These are phyloP conservation scores for Embidobia sp. DNA, from an alignment of 2,888 invertebrate species.

Conservation along the genomic window DNA sequence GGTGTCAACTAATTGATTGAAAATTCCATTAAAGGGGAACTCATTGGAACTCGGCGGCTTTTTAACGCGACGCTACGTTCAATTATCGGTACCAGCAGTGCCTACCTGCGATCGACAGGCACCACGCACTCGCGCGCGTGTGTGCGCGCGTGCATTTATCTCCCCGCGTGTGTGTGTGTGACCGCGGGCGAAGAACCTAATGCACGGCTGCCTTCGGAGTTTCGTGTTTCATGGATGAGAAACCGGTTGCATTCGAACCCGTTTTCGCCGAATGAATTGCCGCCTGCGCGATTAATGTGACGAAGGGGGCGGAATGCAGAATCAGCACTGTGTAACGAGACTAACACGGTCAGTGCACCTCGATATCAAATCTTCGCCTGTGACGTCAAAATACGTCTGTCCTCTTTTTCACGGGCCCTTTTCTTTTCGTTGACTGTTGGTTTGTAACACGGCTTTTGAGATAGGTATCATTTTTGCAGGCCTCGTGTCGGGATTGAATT, in stretches of 20 bases:
- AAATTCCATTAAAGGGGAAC: constrained; percentile 37
- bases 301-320: constrained; percentile 61
- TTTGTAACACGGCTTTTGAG: too few species aligned
- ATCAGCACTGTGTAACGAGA: constrained; percentile 60
- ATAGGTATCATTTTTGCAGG: too few species aligned
- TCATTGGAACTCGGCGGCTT: constrained; percentile 24
- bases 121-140: too few species aligned
- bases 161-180: constrained; percentile 6
- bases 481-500: too few species aligned
- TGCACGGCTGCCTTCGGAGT: constrained; percentile 55
- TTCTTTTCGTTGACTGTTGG: too few species aligned
- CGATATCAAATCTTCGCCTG: constrained; percentile 39
- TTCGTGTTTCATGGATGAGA: constrained; percentile 66
- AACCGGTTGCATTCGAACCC: constrained; percentile 65
- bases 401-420: too few species aligned
- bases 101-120: constrained; percentile 58
- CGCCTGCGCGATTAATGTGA: constrained; percentile 59
- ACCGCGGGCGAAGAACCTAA: constrained; percentile 60
- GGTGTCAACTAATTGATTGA: constrained; percentile 49
- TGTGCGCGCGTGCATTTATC: too few species aligned
- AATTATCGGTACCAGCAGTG: constrained; percentile 71
- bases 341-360: constrained; percentile 61
- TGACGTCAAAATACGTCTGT: constrained; percentile 45
- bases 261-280: constrained; percentile 65
- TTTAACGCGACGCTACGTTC: constrained; percentile 54